Base-by-base conservation (phyloP, 2,888 invertebrate species). In the Mechanitis mazaeus region DNA sequence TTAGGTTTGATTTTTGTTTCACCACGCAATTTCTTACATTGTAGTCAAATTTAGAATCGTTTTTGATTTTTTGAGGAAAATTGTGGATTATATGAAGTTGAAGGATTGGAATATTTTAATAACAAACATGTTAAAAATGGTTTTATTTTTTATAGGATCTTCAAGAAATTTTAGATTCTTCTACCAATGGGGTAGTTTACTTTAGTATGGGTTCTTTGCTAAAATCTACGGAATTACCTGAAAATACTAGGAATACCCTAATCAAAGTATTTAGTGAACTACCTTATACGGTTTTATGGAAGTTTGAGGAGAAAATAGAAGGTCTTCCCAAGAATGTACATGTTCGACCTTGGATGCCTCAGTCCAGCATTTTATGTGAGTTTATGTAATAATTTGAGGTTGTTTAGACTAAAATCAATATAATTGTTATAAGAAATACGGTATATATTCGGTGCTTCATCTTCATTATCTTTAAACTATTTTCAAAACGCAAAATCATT, bases 321-420 rank as follows among this genome's bases (percentile, higher is more conserved):
- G 78, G 75, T 1, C 69, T 85, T 28, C 88, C 91, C 0, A 74
- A 77, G 58, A 90, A 91, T 57, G 79, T 92, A 0, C 84, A 87
- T 59, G 73, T 90, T 2, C 74, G 78, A 28, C 71, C 85, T 1
- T 92, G 92, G 92, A 75, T 91, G 71, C 91, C 92, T 0, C 92
- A 92, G 66, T 74, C 87, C 12, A 89, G 91, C 67, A 79, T 92
- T 45, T 74, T 92, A 11, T 87, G 92, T 91, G 67, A 67, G 70
- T 42, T 35, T 12, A 33, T 6, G 9, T 12, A 6, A n/a, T 35
- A 38, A 3, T 38, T 20, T 28, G 35, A 4, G 9, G 42, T 45
- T 38, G 20, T 7, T 20, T 20, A 20, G 20, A 1, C 20, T 20
- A 20, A 20, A 20, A 20, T 20, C 0, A 20, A 20, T 20, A 20